Conservation (phyloP, 2,888 invertebrate species). For the Cheilosia impressa region DNA sequence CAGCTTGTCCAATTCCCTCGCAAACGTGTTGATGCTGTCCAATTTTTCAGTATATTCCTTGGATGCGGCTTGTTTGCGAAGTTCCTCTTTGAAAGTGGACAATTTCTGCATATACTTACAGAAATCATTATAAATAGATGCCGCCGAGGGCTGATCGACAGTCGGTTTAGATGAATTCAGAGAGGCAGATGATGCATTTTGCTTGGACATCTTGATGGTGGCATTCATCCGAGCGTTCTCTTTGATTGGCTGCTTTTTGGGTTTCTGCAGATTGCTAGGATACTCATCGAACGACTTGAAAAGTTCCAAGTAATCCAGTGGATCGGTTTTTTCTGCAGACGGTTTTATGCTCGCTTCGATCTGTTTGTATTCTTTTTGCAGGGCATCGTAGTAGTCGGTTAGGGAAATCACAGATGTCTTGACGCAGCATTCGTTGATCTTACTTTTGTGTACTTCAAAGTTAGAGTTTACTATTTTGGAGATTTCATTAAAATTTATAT, state of each 20-base stretch:
- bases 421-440: slow-evolving; percentile 77
- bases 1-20: slow-evolving; percentile 79
- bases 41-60: slow-evolving; percentile 76
- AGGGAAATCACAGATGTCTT: slow-evolving; percentile 78
- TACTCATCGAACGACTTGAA: slow-evolving; percentile 80
- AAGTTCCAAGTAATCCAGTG: slow-evolving; percentile 78
- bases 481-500: slow-evolving; percentile 73
- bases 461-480: slow-evolving; percentile 69
- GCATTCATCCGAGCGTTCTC: slow-evolving; percentile 78
- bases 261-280: slow-evolving; percentile 79
- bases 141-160: slow-evolving; percentile 76
- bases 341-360: slow-evolving; percentile 75
- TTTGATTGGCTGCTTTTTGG: slow-evolving; percentile 73
- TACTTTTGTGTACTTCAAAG: slow-evolving; percentile 72
- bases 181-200: slow-evolving; percentile 47
- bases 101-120: slow-evolving; percentile 79
- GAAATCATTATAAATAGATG: slow-evolving; percentile 78
- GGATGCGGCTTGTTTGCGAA: slow-evolving; percentile 65
- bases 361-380: slow-evolving; percentile 77
- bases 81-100: slow-evolving; percentile 73
- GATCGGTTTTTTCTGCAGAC: slow-evolving; percentile 69
- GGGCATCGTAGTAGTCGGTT: slow-evolving; percentile 77
- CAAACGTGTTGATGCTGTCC: slow-evolving; percentile 78
- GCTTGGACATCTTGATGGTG: slow-evolving; percentile 64
- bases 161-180: slow-evolving; percentile 54